Conservation (phyloP, 2,888 invertebrate genomes). For the Limnephilus auricula region DNA sequence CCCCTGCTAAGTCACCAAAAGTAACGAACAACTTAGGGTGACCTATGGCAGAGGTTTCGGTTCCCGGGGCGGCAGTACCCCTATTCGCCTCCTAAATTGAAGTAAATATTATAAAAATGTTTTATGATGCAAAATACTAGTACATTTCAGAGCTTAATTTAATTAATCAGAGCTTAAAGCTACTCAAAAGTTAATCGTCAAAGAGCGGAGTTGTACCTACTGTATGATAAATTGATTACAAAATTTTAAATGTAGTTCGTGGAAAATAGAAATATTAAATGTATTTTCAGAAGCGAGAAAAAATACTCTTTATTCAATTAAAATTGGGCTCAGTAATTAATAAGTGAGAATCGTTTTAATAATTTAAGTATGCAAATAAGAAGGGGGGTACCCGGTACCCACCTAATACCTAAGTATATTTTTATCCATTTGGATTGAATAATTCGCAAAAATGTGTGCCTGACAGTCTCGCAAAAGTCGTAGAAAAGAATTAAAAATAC, state of each 20-base stretch:
- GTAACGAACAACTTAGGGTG: no score
- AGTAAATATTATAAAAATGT: neutral
- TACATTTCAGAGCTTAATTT: constrained; percentile 44
- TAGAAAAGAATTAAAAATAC: no score
- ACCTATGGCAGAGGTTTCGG: no score
- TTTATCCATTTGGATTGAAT: no score
- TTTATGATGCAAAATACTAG: neutral
- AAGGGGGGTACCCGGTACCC: no score
- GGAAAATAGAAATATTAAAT: constrained; percentile 27
- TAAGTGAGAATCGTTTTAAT: neutral
- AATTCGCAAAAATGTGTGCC: no score
- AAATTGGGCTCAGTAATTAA: neutral
- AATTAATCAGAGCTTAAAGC: constrained; percentile 58
- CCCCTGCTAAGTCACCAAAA: no score
- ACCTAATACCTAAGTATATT: neutral
- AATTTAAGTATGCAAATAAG: neutral
- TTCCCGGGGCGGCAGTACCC: no score
- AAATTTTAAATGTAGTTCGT: constrained; percentile 30
- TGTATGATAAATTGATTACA: constrained; percentile 57
- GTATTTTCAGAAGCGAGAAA: neutral
- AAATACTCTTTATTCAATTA: neutral
- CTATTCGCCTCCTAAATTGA: no score
- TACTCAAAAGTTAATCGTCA: constrained; percentile 40
- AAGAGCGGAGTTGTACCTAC: constrained; percentile 28
- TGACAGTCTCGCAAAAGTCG: no score